Base-by-base conservation (phyloP, 2,888 invertebrate species). In the Cataglyphis albicans region DNA sequence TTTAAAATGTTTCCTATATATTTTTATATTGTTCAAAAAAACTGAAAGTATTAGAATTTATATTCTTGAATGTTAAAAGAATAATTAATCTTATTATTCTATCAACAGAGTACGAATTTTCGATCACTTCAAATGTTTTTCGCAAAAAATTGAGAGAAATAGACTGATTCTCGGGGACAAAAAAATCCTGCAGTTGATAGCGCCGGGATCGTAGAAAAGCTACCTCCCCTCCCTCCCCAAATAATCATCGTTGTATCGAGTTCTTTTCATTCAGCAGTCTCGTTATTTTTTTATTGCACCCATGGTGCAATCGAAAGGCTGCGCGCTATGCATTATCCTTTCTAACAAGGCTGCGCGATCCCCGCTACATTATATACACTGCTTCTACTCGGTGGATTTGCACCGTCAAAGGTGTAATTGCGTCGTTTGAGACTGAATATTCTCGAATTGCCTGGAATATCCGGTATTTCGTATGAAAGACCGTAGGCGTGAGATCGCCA, bases 391-490 rank as follows among this genome's bases (percentile, higher is more conserved):
- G 57, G 70, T 68, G 63, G 59, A 76, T 64, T 86, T 57, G 52
- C 18, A 9, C 1, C 7, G n/a, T 84, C 67, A 83, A 85, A 84
- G 65, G 25, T 64, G 68, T 81, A 84, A 84, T 84, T 73, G 76
- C 61, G 48, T 70, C 72, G 70, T 72, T 70, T 74, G 82, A 72
- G 57, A 75, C 15, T 21, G 38, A 35, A 55, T 63, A 65, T 65
- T 83, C 65, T 73, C 55, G 65, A 82, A 63, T 59, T 63, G 15
- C 38, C 70, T 52, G 64, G 35, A 35, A 82, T 52, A 67, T 65
- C 52, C 21, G 48, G 59, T 3, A 59, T 48, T 80, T 44, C 52
- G 3, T 6, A 21, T 18, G 21, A n/a, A 76, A 55, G 12, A 55
- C 35, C 21, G n/a, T 57, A 57, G 15, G 65, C 35, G 29, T 41